Evolutionary conservation across 1,140 invertebrate species (phyloP), one percentile per base, ranked within the genome.

Genomic region (Bombus cullumanus): DNA sequence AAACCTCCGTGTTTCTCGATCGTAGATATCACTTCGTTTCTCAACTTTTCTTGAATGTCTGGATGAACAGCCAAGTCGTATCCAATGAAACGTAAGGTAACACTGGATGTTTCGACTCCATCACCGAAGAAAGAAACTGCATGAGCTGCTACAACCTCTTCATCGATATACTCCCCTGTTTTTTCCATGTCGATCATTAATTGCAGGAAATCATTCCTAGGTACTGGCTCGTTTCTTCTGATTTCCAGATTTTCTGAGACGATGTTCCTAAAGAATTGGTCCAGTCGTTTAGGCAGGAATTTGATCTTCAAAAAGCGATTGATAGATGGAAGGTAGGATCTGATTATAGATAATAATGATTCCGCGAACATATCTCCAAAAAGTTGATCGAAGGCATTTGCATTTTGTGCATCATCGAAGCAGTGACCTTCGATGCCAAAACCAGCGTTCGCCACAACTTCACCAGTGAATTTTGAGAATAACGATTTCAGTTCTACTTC

Each of bases 381-480:
- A 81, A 89, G 92, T 0, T 84, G 13, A 0, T 76, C 34, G 10
- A 92, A 92, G 1, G 88, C 41, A 13, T 39, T 10, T 0, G 66
- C 2, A 3, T 87, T 37, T 3, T 39, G 53, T 31, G 77, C 43
- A 5, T 92, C 87, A 0, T 68, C 79, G 80, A 92, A 93, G 41
- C 87, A 88, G 39, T 80, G 39, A 0, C 90, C 91, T 22, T 93
- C 87, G 13, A 96, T 91, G 12, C 95, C 96, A 83, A 96, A 93
- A 1, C 94, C 96, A n/a, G 94, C 94, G 73, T 93, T 94, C 6
- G 95, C 94, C 10, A 96, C 94, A 31, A 95, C 94, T 62, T 96
- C 96, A 0, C 94, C 94, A 3, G 96, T 96, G 73, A 93, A 96
- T 82, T 93, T 93, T 2, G 91, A 75, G 25, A 93, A 94, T 0